These are phyloP conservation scores for Siderastrea radians DNA, from an alignment of 92 coral and sea anemone genomes.

Conservation along the genomic window DNA sequence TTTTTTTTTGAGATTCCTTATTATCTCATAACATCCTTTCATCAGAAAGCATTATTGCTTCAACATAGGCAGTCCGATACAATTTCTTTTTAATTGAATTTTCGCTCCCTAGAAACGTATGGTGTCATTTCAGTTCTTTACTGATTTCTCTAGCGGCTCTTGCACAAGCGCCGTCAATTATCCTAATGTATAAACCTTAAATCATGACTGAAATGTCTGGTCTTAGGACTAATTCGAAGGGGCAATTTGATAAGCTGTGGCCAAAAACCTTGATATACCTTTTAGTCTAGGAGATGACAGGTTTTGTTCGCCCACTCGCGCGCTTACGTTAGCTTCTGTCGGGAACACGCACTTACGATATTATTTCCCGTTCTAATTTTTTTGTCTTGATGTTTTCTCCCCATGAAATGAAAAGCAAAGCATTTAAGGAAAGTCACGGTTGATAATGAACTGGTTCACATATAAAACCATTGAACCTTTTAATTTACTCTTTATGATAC, in stretches of 20 bases:
- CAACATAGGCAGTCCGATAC: neutral
- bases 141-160: neutral
- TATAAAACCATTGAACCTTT: neutral
- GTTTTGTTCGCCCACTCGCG: neutral
- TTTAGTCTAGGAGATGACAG: neutral
- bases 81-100: neutral
- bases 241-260: neutral
- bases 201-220: neutral
- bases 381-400: neutral
- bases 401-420: neutral
- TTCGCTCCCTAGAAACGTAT: neutral
- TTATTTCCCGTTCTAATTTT: neutral
- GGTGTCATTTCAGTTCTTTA: neutral
- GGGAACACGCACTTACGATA: neutral
- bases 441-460: neutral
- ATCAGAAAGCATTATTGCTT: neutral
- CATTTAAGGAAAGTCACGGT: neutral
- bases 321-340: neutral
- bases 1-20: neutral
- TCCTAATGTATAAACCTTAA: neutral
- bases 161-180: neutral
- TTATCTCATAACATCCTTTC: neutral
- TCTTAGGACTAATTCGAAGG: neutral
- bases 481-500: constrained; percentile 31
- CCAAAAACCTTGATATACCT: neutral